Base-by-base conservation (phyloP, 2,113 vertebrate species). In the Actenoides hombroni region DNA sequence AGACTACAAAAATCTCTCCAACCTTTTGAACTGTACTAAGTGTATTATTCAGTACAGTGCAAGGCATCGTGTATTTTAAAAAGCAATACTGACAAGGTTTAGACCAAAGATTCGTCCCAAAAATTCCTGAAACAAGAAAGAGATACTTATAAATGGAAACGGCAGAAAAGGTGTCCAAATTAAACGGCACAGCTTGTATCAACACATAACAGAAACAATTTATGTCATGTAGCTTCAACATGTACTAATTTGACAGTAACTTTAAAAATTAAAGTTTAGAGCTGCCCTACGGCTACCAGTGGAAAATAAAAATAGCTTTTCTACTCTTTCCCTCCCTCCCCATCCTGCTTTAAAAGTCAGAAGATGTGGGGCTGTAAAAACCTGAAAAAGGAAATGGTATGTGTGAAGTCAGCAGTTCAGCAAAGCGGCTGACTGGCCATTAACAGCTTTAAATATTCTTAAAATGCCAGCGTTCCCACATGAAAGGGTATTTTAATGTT, bases 361-460 rank as follows among this genome's bases (percentile, higher is more conserved):
- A 96, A 94, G 89, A 95, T 90, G 80, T 88, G 81, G 89, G 93
- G 90, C 14, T 96, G 92, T 96, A 96, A 96, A 96, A 96, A 92
- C 94, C 90, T 95, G 95, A 87, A 97, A 97, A 96, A 97, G 94
- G 94, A 97, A 97, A 96, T 87, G 92, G 95, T 82, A 97, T 96
- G 96, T 96, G 95, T 96, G 95, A 96, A 96, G 95, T 91, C 96
- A 97, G 92, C 95, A 97, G 95, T 91, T 95, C 90, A 95, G 94
- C 65, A 90, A 94, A 94, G 92, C 3, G 12, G 79, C 86, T 92
- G 89, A 74, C 93, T 82, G 80, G 73, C 86, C 88, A 96, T 95
- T 93, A 96, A 95, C 88, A 94, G 90, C 91, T 96, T 70, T 84
- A 95, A 93, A 94, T 96, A 95, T 84, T 91, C 80, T 92, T 89